Conservation (phyloP, 1,140 invertebrate species). For the Metaphire vulgaris region DNA sequence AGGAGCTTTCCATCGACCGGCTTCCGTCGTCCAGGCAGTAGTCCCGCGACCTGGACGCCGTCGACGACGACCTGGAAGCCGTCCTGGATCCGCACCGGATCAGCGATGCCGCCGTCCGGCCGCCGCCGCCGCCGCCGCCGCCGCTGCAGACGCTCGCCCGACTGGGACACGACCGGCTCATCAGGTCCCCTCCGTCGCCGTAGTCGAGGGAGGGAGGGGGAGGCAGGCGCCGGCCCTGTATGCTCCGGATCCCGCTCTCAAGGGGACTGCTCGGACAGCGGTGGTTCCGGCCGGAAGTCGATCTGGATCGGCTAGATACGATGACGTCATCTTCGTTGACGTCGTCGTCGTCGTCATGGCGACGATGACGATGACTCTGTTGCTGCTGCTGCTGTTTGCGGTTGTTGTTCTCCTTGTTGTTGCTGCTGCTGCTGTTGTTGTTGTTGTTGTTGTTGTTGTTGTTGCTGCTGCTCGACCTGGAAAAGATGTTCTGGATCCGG, state of each 20-base stretch:
- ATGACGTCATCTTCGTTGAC: too few relatives aligned
- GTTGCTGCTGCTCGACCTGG: not conserved
- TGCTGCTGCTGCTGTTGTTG: too few relatives aligned
- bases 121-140: too few relatives aligned
- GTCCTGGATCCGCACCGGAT: not conserved
- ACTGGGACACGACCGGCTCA: too few relatives aligned
- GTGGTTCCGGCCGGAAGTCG: not conserved
- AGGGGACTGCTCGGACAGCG: not conserved
- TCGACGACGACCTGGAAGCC: not conserved
- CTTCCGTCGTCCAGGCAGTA: not conserved
- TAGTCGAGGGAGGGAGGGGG: not conserved
- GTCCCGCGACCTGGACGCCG: not conserved
- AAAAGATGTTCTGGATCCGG: not conserved
- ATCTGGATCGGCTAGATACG: not conserved
- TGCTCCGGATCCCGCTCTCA: not conserved
- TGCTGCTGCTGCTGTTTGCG: too few relatives aligned
- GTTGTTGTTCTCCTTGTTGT: not conserved
- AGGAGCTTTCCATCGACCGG: not conserved
- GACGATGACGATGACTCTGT: too few relatives aligned
- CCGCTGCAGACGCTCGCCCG: not conserved
- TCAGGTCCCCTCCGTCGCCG: too few relatives aligned
- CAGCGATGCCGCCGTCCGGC: too few relatives aligned
- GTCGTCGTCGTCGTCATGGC: too few relatives aligned
- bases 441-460: too few relatives aligned
- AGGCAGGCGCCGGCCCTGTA: not conserved